phyloP scores from a whole-genome alignment of 2,888 invertebrate species.

The Ormyrus labotus region DNA sequence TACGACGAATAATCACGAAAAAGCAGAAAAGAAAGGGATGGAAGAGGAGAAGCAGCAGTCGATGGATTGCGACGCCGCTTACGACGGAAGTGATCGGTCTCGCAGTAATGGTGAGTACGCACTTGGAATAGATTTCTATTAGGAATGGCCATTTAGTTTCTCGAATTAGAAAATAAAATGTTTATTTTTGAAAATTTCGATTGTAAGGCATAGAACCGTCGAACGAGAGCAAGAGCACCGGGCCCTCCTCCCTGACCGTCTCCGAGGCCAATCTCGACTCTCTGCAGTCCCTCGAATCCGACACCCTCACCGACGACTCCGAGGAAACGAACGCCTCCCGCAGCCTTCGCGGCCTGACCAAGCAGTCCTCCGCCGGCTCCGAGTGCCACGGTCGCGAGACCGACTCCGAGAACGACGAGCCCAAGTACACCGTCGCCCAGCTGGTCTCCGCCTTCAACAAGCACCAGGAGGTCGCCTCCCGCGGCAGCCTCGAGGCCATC shows the following conservation, averaged over 20 bases:
- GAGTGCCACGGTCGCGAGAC: conserved; percentile 72
- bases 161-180: not conserved
- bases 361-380: conserved; percentile 66
- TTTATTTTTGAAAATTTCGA: not conserved
- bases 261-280: conserved; percentile 72
- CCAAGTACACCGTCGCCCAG: conserved; percentile 76
- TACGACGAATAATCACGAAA: not conserved
- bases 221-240: conserved; percentile 57
- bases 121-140: not conserved
- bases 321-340: conserved; percentile 65
- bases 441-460: conserved; percentile 76
- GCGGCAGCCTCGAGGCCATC: conserved; percentile 75
- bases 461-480: conserved; percentile 76
- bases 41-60: conserved; percentile 12
- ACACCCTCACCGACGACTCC: conserved; percentile 73
- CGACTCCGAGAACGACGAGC: conserved; percentile 75
- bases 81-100: conserved; percentile 13
- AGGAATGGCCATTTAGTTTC: not conserved
- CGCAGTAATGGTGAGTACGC: conserved; percentile 39
- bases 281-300: conserved; percentile 72
- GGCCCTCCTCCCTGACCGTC: conserved; percentile 56
- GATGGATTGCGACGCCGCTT: conserved; percentile 18
- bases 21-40: not conserved
- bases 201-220: conserved; percentile 9
- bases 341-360: conserved; percentile 53